Percentiles rank a stretch among this genome's conserved stretches.
These are phyloP conservation scores for Champsocephalus esox DNA, from an alignment of 2,797 vertebrate species.

Conservation along the genomic window DNA sequence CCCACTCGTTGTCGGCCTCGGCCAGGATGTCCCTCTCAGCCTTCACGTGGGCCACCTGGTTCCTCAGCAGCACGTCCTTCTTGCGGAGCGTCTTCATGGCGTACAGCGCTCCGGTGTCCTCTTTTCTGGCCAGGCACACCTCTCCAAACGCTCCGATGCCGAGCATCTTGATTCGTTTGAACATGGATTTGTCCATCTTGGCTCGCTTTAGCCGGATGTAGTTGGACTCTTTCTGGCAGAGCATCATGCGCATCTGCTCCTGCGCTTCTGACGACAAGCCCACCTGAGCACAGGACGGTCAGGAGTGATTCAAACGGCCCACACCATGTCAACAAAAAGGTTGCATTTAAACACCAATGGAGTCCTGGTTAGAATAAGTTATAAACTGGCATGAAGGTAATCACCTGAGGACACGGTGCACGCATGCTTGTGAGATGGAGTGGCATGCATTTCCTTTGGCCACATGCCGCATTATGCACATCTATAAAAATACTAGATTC, in stretches of 20 bases:
- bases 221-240: slow-evolving; percentile 98
- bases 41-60: slow-evolving; percentile 99
- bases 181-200: slow-evolving; percentile 99
- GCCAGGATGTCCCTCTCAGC: slow-evolving; percentile 98
- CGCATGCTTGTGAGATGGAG: slow-evolving; percentile 25
- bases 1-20: slow-evolving; percentile 99
- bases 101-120: slow-evolving; percentile 95
- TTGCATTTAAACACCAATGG: neutral
- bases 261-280: slow-evolving; percentile 95
- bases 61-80: slow-evolving; percentile 96
- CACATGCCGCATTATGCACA: slow-evolving; percentile 54
- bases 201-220: slow-evolving; percentile 97
- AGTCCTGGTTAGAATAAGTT: slow-evolving; percentile 11
- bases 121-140: slow-evolving; percentile 95
- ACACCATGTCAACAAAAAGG: neutral
- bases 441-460: slow-evolving; percentile 50
- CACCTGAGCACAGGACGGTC: slow-evolving; percentile 83
- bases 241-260: slow-evolving; percentile 99
- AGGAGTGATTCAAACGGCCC: neutral
- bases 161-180: slow-evolving; percentile 97
- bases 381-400: neutral
- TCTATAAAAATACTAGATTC: slow-evolving; percentile 26
- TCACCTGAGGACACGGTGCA: slow-evolving; percentile 2
- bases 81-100: slow-evolving; percentile 98
- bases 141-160: slow-evolving; percentile 98